Percentiles rank a stretch among this genome's conserved stretches.
phyloP scores from a whole-genome alignment of 2,888 invertebrate species.

The Pecten maximus region DNA sequence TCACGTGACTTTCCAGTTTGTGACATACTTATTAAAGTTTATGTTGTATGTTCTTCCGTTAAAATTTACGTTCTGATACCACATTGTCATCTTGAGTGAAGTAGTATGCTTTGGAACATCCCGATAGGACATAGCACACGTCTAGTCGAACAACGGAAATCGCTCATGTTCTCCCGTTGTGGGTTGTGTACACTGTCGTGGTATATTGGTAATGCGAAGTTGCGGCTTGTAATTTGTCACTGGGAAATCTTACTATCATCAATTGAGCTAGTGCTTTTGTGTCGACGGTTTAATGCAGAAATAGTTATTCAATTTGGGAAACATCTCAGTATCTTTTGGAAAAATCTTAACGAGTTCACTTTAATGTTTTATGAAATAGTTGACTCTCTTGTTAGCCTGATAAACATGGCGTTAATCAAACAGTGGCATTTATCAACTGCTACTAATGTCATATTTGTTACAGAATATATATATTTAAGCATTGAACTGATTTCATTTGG shows the following conservation, averaged over 20 bases:
- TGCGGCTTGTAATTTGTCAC: background rate
- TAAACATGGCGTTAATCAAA: too few species aligned
- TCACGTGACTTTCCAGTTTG: background rate
- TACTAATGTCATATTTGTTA: too few species aligned
- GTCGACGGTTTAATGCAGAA: background rate
- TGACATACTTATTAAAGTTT: constrained; percentile 31
- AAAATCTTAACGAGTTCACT: background rate
- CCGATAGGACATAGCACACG: background rate
- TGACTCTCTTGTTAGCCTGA: background rate
- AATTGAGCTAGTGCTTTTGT: background rate
- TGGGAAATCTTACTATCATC: background rate
- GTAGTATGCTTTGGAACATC: background rate
- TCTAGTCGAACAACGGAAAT: background rate
- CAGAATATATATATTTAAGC: too few species aligned
- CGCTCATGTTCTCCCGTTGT: background rate
- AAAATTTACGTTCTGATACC: background rate
- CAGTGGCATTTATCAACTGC: too few species aligned
- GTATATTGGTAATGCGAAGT: background rate
- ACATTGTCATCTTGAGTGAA: background rate
- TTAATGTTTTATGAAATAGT: background rate
- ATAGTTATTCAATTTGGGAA: background rate
- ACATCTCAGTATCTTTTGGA: background rate
- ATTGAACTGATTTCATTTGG: too few species aligned
- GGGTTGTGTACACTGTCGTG: background rate
- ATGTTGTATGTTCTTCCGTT: background rate